phyloP scores from a whole-genome alignment of 2,113 vertebrate genomes.

The Aspiorhynchus laticeps region DNA sequence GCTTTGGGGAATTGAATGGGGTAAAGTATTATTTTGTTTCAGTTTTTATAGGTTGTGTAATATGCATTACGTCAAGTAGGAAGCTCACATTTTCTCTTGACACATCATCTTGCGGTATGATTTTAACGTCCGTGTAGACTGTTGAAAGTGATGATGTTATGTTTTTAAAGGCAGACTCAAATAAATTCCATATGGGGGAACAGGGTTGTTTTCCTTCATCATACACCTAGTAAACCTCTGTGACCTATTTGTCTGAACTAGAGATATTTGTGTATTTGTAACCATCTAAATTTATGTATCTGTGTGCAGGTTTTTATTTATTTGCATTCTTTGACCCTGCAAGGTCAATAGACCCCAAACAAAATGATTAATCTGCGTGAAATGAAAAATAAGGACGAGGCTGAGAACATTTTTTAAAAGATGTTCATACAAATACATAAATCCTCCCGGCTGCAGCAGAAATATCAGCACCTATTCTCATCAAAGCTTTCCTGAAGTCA shows the following conservation, averaged over 20 bases:
- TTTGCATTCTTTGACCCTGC: conserved; percentile 5
- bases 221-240: conserved; percentile 22
- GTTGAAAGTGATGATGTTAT: conserved; percentile 18
- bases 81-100: not conserved
- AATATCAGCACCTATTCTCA: conserved; percentile 16
- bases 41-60: not conserved
- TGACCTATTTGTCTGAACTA: conserved; percentile 24
- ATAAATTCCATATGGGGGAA: conserved; percentile 49
- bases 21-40: not conserved
- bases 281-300: not conserved
- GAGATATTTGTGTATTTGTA: not conserved
- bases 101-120: not conserved
- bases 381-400: not conserved
- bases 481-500: not conserved
- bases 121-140: not conserved
- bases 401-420: not conserved
- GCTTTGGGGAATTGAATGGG: not conserved
- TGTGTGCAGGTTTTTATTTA: not conserved
- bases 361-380: not conserved
- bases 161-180: conserved; percentile 27
- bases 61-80: not conserved
- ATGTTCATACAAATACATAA: conserved; percentile 3
- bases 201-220: conserved; percentile 22
- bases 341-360: not conserved
- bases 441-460: not conserved